Percentiles rank a stretch among this genome's conserved stretches.
Evolutionary conservation across 2,113 vertebrate species (phyloP).

Genomic region (Theristicus caerulescens): DNA sequence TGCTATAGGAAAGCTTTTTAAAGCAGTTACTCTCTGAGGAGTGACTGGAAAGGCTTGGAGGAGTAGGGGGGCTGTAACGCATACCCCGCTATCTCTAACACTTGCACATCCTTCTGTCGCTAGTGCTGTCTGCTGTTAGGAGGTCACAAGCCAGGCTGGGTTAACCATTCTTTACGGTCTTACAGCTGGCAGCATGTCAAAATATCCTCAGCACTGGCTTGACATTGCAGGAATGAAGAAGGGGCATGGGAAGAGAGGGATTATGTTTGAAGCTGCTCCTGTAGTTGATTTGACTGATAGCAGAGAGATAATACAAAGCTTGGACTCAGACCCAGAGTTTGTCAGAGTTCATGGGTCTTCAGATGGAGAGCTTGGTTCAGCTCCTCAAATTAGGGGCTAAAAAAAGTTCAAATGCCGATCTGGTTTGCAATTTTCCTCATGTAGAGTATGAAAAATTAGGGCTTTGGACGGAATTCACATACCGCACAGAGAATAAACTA

Average conservation of each 20-base stretch:
- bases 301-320: constrained; percentile 18
- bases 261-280: background rate
- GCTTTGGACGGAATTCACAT: background rate
- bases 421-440: background rate
- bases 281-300: background rate
- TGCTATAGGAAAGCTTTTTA: background rate
- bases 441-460: background rate
- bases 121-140: background rate
- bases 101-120: background rate
- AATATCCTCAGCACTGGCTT: background rate
- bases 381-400: background rate
- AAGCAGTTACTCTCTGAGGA: background rate
- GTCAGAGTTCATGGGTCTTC: constrained; percentile 19
- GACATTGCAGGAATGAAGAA: background rate
- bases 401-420: background rate
- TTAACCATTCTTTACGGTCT: background rate
- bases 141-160: background rate
- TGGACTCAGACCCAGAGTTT: background rate
- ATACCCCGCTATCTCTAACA: background rate
- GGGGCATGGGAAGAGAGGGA: background rate
- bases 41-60: background rate
- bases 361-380: background rate
- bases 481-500: background rate
- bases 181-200: background rate
- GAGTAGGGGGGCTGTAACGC: background rate